Percentiles rank a stretch among this genome's conserved stretches.
phyloP scores from a whole-genome alignment of 1,140 invertebrate species.

The Drosophila pruinosa region DNA sequence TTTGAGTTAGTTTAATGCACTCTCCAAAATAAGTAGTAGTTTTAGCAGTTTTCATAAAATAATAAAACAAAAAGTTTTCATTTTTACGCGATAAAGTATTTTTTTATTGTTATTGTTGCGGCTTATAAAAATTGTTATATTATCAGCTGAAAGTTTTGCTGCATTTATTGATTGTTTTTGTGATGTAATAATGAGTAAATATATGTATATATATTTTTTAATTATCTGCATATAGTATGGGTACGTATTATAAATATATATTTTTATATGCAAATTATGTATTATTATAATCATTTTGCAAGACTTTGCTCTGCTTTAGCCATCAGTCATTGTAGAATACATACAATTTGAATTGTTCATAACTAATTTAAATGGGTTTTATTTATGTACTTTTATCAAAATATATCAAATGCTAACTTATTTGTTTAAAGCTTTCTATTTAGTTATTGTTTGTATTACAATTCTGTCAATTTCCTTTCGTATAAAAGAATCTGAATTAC shows the following conservation, averaged over 20 bases:
- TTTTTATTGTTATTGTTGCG: slow-evolving; percentile 39
- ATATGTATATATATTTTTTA: slow-evolving; percentile 23
- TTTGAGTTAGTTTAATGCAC: too few species aligned
- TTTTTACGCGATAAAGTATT: slow-evolving; percentile 21
- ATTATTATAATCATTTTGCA: slow-evolving; percentile 32
- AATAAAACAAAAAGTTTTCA: slow-evolving; percentile 2
- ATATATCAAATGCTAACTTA: slow-evolving; percentile 78
- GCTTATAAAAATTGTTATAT: slow-evolving; percentile 24
- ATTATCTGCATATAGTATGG: slow-evolving; percentile 7
- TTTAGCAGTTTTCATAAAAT: too few species aligned
- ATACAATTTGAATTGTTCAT: slow-evolving; percentile 56
- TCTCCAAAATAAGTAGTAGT: too few species aligned
- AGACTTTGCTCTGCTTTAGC: slow-evolving; percentile 22
- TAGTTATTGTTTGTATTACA: slow-evolving; percentile 72
- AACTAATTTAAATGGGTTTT: slow-evolving; percentile 48
- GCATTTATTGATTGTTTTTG: slow-evolving; percentile 20
- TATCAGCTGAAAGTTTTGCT: slow-evolving; percentile 7
- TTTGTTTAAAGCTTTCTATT: slow-evolving; percentile 77
- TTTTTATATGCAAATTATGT: slow-evolving; percentile 30
- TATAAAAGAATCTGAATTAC: slow-evolving; percentile 1
- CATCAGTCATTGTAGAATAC: slow-evolving; percentile 55
- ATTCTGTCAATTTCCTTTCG: slow-evolving; percentile 45
- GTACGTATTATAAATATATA: slow-evolving; percentile 26
- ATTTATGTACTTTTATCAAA: slow-evolving; percentile 56
- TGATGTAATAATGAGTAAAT: slow-evolving; percentile 35